phyloP scores from a whole-genome alignment of 2,888 invertebrate species.

The Ptilodon capucinus region DNA sequence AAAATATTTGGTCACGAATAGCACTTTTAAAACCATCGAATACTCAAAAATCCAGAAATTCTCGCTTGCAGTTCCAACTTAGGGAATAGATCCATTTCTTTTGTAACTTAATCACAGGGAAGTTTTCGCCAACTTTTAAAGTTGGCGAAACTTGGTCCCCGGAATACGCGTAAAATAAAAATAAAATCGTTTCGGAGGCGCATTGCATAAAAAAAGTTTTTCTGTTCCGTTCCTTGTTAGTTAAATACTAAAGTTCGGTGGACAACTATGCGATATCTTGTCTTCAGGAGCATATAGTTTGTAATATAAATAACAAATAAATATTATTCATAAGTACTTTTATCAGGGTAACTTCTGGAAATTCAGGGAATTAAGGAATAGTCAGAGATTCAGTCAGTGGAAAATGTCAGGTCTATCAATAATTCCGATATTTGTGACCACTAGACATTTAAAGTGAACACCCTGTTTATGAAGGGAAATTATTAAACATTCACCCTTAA shows the following conservation, averaged over 20 bases:
- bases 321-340: too few relatives aligned
- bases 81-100: constrained; percentile 50
- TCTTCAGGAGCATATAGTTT: too few relatives aligned
- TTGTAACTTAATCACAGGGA: constrained; percentile 51
- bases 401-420: too few relatives aligned
- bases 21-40: constrained; percentile 28
- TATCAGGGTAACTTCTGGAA: too few relatives aligned
- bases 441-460: too few relatives aligned
- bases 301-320: too few relatives aligned
- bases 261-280: constrained; percentile 7
- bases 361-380: too few relatives aligned
- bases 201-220: constrained; percentile 26
- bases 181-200: constrained; percentile 40
- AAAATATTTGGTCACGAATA: constrained; percentile 29
- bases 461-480: too few relatives aligned
- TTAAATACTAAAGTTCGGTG: constrained; percentile 28
- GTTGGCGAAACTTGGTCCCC: constrained; percentile 41
- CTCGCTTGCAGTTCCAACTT: constrained; percentile 30
- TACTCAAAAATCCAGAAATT: constrained; percentile 31
- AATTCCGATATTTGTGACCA: too few relatives aligned
- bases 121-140: constrained; percentile 42
- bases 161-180: constrained; percentile 47
- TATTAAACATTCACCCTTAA: too few relatives aligned
- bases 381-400: too few relatives aligned
- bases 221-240: constrained; percentile 21